Evolutionary conservation across 2,113 vertebrate species (phyloP).

Genomic region (Nerophis lumbriciformis): DNA sequence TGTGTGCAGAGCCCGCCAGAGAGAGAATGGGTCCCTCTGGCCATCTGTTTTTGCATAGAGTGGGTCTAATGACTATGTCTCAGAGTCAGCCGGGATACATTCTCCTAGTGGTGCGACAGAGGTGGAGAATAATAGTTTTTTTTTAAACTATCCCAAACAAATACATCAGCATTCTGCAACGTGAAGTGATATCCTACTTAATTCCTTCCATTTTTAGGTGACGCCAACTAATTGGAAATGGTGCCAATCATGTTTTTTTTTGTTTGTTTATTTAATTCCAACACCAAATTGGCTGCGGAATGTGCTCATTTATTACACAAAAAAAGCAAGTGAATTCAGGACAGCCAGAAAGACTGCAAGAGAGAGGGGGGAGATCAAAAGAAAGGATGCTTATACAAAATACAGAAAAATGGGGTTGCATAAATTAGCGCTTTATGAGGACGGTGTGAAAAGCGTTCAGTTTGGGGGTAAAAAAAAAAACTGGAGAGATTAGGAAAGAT

Average conservation of each 20-base stretch:
- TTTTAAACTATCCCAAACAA: neutral
- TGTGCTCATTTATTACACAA: neutral
- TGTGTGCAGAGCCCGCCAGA: slow-evolving; percentile 6
- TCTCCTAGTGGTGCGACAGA: slow-evolving; percentile 6
- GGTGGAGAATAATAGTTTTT: neutral
- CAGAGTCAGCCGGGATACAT: slow-evolving; percentile 38
- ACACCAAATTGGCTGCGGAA: slow-evolving; percentile 1
- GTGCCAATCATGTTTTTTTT: slow-evolving; percentile 6
- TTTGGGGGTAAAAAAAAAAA: neutral
- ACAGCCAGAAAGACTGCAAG: neutral
- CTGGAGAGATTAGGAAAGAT: neutral
- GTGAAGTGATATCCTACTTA: neutral
- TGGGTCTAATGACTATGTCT: slow-evolving; percentile 36
- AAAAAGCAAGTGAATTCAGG: slow-evolving; percentile 7
- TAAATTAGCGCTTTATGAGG: slow-evolving; percentile 3
- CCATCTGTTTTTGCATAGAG: slow-evolving; percentile 26
- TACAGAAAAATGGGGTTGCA: slow-evolving; percentile 8
- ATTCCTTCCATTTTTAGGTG: slow-evolving; percentile 4
- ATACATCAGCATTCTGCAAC: slow-evolving; percentile 2
- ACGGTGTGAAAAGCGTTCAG: neutral
- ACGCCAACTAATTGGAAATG: slow-evolving; percentile 2
- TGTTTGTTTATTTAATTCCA: slow-evolving; percentile 5
- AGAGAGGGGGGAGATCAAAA: slow-evolving; percentile 9
- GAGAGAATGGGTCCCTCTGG: slow-evolving; percentile 25
- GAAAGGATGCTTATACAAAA: slow-evolving; percentile 10